A percentile compares a stretch with the other conserved stretches of the same genome.
phyloP scores from a whole-genome alignment of 2,888 invertebrate genomes.

The Carabus problematicus region DNA sequence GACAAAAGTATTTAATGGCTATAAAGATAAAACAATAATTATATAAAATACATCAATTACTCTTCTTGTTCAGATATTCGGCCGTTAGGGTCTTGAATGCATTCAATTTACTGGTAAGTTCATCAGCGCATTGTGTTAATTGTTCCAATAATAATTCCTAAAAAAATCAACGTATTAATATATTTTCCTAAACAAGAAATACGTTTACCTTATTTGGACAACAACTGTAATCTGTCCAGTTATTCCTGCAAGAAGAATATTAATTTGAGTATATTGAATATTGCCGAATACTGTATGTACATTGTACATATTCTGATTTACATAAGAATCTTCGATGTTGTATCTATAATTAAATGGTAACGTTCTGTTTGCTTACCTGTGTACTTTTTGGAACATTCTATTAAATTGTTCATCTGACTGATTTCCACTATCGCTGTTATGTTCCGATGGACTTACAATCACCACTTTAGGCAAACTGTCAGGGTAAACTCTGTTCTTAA shows the following conservation, averaged over 20 bases:
- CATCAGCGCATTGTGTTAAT: conserved; percentile 25
- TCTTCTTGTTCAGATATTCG: neutral
- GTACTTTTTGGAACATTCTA: conserved; percentile 10
- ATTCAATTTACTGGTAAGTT: conserved; percentile 26
- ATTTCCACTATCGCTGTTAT: conserved; percentile 16
- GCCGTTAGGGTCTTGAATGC: conserved; percentile 7
- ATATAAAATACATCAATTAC: too few species aligned
- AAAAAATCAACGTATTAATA: too few species aligned
- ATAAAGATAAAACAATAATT: too few species aligned
- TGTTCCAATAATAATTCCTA: conserved; percentile 9
- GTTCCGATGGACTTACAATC: neutral
- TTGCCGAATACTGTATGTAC: too few species aligned
- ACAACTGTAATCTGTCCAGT: neutral
- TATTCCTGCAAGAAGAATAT: neutral
- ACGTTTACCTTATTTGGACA: neutral
- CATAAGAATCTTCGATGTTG: too few species aligned
- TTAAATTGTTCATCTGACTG: conserved; percentile 5
- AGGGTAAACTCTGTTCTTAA: conserved; percentile 22
- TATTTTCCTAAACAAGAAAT: neutral
- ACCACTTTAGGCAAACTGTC: conserved; percentile 13
- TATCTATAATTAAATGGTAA: neutral
- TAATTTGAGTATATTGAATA: neutral
- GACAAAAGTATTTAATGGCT: too few species aligned
- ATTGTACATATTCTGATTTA: too few species aligned
- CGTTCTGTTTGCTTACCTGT: too few species aligned